A percentile compares a stretch with the other conserved stretches of the same genome.
Evolutionary conservation across 2,797 vertebrate species (phyloP).

Genomic region (Glyptemys insculpta): DNA sequence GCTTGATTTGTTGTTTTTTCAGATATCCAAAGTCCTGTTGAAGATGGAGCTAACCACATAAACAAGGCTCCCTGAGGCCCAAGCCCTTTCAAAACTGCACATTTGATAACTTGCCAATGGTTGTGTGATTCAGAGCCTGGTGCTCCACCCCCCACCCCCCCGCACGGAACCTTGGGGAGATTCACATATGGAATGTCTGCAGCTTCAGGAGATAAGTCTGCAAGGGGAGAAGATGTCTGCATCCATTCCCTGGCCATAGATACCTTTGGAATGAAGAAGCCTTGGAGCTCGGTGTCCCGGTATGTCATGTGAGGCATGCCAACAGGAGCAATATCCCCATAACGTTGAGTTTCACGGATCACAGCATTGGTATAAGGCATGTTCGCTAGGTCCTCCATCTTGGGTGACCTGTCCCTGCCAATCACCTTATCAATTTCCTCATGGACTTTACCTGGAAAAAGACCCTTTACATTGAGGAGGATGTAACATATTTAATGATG

Average conservation of each 20-base stretch:
- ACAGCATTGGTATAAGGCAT: conserved; percentile 80
- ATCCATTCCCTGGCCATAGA: fast-evolving
- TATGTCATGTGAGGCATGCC: conserved; percentile 32
- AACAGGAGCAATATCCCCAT: neutral
- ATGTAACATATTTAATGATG: neutral
- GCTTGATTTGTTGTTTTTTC: neutral
- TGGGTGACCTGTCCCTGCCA: conserved; percentile 69
- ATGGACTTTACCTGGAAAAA: conserved; percentile 72
- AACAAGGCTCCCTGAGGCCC: neutral
- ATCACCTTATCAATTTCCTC: conserved; percentile 79
- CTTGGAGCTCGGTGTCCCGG: conserved; percentile 73
- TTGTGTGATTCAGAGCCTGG: neutral
- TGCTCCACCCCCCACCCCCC: neutral
- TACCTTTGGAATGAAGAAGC: conserved; percentile 81
- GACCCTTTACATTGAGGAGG: neutral
- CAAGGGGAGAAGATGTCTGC: neutral
- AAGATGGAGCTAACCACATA: neutral
- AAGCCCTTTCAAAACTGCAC: neutral
- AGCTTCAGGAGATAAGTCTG: neutral
- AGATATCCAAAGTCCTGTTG: fast-evolving
- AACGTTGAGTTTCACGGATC: conserved; percentile 77
- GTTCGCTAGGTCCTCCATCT: conserved; percentile 63
- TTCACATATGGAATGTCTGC: neutral
- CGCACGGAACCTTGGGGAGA: fast-evolving
- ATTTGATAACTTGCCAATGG: neutral